Base-by-base conservation (phyloP, 2,113 vertebrate species). In the Ammospiza nelsoni region DNA sequence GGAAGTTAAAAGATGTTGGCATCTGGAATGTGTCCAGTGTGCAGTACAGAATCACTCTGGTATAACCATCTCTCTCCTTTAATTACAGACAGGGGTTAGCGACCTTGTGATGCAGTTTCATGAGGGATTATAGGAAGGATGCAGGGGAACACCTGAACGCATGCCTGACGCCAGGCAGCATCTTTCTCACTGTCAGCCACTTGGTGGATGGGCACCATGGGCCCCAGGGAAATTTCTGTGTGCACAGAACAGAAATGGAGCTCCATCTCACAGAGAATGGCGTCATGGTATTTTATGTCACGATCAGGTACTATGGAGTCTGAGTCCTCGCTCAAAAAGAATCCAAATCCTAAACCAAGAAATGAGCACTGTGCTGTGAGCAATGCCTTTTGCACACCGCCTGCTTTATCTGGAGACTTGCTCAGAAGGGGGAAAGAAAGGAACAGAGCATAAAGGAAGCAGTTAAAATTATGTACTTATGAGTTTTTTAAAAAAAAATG, bases 11-110 rank as follows among this genome's bases (percentile, higher is more conserved):
- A 46, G 35, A 37, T 65, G 17, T 5, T 69, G 17, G 6, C 3
- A 8, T 23, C 11, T 74, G 15, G 20, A 74, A 20, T 5, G 6
- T 7, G 75, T 85, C 8, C 14, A 65, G 17, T 4, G 13, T 61
- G 11, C 61, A 58, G 31, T 16, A n/a, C 6, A 69, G 33, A 51
- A 88, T 65, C 9, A 12, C 9, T 39, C 2, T 0, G 0, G 12
- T 84, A 54, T n/a, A 73, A 28, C 19, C 1, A 6, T 15, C 24
- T 72, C 20, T 72, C 6, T 84, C 41, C 24, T 76, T 87, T 49
- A 49, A 44, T 39, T 54, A 18, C 61, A 67, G 27, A 31, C 14
- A 11, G 48, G 43, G 4, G 6, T 44, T 35, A 39, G 7, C 37
- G 46, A 59, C 9, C 12, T 25, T 43, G 37, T 31, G n/a, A 71